These are phyloP conservation scores for Tamias sibiricus DNA, from an alignment of 2,113 vertebrate genomes.

Conservation along the genomic window DNA sequence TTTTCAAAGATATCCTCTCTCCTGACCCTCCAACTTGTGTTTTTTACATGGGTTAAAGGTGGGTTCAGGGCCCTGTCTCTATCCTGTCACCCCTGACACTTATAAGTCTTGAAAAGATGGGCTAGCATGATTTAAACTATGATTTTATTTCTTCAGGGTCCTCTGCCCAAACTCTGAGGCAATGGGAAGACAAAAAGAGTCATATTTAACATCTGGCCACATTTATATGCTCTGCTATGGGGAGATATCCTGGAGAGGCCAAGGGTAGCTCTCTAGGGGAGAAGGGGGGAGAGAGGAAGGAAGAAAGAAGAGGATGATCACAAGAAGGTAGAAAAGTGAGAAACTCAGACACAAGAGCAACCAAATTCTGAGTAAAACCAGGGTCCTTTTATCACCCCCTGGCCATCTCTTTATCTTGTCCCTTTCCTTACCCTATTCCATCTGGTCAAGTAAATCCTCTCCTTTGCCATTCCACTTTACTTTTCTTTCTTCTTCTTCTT, in stretches of 20 bases:
- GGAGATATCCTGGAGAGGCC: background rate
- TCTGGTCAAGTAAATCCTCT: background rate
- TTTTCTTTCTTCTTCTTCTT: too few relatives aligned
- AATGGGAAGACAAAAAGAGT: background rate
- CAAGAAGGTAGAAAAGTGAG: background rate
- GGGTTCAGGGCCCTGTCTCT: background rate
- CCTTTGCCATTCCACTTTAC: background rate
- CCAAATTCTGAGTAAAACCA: background rate
- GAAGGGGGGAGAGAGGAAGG: background rate
- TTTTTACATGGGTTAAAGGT: background rate
- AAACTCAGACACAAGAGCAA: background rate
- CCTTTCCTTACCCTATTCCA: background rate
- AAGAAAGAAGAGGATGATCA: background rate
- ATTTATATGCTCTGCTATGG: background rate
- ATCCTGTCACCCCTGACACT: background rate
- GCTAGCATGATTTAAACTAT: background rate
- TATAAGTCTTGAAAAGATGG: background rate
- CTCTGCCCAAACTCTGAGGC: background rate
- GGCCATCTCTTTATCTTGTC: background rate
- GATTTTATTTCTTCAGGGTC: background rate
- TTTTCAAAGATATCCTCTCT: background rate
- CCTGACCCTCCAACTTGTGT: background rate
- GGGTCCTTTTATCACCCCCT: background rate
- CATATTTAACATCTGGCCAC: background rate
- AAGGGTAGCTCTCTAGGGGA: background rate